Conservation (phyloP, 1,140 invertebrate genomes). For the Tribolium madens region DNA sequence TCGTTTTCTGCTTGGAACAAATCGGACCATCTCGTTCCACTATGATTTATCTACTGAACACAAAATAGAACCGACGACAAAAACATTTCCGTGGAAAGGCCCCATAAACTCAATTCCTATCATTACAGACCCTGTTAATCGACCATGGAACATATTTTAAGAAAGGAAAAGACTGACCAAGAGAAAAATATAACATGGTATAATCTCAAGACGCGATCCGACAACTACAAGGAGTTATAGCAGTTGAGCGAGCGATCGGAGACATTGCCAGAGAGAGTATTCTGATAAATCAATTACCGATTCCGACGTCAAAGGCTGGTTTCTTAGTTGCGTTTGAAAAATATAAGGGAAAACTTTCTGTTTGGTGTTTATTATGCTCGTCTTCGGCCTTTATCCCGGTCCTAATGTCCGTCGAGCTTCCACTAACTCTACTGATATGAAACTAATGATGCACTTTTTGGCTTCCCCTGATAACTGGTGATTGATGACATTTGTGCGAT, state of each 20-base stretch:
- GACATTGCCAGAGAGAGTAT: conserved; percentile 23
- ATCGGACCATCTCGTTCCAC: conserved; percentile 32
- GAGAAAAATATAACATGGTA: too few species aligned
- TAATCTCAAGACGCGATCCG: too few species aligned
- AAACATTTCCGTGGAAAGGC: background rate
- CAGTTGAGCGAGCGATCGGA: conserved; percentile 12
- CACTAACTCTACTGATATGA: conserved; percentile 56
- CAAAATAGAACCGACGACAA: background rate
- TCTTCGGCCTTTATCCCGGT: conserved; percentile 41
- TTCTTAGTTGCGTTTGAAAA: conserved; percentile 18
- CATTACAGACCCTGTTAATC: conserved; percentile 47
- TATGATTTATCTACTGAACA: conserved; percentile 39
- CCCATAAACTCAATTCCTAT: background rate
- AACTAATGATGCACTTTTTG: conserved; percentile 61
- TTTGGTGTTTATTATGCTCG: conserved; percentile 51
- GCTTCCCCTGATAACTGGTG: conserved; percentile 55
- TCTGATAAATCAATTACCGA: conserved; percentile 49
- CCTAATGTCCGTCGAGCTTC: conserved; percentile 56
- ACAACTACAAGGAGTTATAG: conserved; percentile 42
- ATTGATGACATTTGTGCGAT: conserved; percentile 52
- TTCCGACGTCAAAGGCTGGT: too few species aligned
- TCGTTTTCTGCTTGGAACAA: conserved; percentile 15
- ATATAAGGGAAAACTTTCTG: conserved; percentile 35
- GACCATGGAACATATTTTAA: conserved; percentile 55
- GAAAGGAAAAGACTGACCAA: background rate